Evolutionary conservation across 1,140 invertebrate species (phyloP), one percentile per base, ranked within the genome.

Genomic region (Drosophila sp.): DNA sequence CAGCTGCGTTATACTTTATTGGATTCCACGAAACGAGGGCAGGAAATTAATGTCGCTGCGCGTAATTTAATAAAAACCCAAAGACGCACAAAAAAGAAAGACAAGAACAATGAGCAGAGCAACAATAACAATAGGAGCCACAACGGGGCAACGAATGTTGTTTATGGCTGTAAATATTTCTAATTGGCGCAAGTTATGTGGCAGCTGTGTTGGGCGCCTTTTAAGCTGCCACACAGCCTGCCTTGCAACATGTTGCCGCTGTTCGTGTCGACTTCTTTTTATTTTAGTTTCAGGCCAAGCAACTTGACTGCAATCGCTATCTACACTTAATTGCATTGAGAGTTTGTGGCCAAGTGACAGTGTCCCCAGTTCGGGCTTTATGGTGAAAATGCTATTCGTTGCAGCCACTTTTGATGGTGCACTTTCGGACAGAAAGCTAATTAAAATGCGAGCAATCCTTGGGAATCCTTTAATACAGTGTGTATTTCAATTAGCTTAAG

Each of bases 121-220:
- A 50, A 40, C 63, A 73, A 62, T 40, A 53, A 48, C 57, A 63
- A 56, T 29, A 14, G 14, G 13, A 41, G 14, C 40, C 16, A 11
- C 29, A 63, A 32, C 34, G 54, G 66, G 62, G 54, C 78, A 63
- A 81, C 76, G 61, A 87, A 82, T 87, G 82, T 87, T 87, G 82
- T 87, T 87, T 87, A 87, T 87, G 82, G 76, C 83, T 61, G 29
- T 54, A 70, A 89, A 87, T 79, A 79, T 82, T 87, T 82, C 69
- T 82, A 87, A 89, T 87, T 87, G 66, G 51, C 54, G 66, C 75
- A 72, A 87, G 45, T 78, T 72, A 63, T 71, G 66, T 66, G 72
- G 6, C 76, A 83, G 76, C 80, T 80, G 76, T 36, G 50, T 13
- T 81, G 41, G 46, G 40, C 64, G 54, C 54, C 43, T 58, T 48